Percentiles rank a stretch among this genome's conserved stretches.
Evolutionary conservation across 2,797 vertebrate species (phyloP).

Genomic region (Anisognathus igniventris): DNA sequence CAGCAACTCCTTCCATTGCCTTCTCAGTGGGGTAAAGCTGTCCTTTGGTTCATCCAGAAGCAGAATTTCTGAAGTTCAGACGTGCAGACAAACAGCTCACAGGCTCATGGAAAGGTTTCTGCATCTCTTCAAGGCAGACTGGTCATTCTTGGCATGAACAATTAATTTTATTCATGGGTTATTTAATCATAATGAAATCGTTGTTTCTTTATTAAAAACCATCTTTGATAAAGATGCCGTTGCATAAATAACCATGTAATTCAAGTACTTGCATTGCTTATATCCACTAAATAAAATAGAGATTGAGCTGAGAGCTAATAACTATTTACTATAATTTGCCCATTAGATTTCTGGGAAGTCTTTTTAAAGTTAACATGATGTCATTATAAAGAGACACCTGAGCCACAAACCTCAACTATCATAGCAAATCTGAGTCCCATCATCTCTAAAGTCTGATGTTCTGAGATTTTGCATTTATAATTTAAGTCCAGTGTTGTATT

Average conservation of each 20-base stretch:
- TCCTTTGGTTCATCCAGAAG: background rate
- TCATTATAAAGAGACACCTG: background rate
- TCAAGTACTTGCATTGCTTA: background rate
- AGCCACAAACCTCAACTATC: background rate
- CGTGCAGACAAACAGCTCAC: rapidly evolving
- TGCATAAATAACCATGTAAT: background rate
- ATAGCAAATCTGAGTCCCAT: background rate
- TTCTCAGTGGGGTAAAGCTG: background rate
- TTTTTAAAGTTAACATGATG: background rate
- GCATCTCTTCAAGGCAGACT: background rate
- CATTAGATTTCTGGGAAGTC: background rate
- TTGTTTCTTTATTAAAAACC: background rate
- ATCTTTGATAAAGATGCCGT: background rate
- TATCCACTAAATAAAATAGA: background rate
- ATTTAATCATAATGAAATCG: background rate
- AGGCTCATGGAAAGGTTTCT: background rate
- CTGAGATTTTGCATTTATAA: background rate
- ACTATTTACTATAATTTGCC: background rate
- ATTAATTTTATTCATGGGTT: background rate
- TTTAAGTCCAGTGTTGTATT: too few species aligned
- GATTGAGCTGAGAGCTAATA: background rate
- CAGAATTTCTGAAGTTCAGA: background rate
- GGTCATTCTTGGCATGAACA: background rate
- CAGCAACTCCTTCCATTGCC: background rate
- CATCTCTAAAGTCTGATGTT: background rate